These are phyloP conservation scores for Bucorvus abyssinicus DNA, from an alignment of 2,797 vertebrate species.

Conservation along the genomic window DNA sequence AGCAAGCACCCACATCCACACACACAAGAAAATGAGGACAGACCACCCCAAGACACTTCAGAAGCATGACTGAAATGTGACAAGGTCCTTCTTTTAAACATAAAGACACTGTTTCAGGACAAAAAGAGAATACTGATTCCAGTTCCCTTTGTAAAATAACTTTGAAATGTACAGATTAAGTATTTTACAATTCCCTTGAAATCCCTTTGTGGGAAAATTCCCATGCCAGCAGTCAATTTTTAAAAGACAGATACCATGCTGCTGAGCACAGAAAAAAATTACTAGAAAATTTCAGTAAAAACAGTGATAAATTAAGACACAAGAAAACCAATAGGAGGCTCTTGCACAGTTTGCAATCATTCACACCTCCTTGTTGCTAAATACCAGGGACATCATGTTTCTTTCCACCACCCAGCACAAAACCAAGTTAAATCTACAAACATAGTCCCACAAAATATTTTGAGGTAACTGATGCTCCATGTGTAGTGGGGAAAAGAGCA, in stretches of 20 bases:
- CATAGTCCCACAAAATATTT: not conserved
- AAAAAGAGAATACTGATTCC: not conserved
- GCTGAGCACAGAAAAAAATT: not conserved
- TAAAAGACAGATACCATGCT: not conserved
- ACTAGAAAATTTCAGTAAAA: not conserved
- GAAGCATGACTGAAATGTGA: not conserved
- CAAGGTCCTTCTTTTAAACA: not conserved
- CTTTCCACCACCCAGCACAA: not conserved
- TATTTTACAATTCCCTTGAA: not conserved
- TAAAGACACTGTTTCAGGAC: not conserved
- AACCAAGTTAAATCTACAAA: not conserved
- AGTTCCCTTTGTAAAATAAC: not conserved
- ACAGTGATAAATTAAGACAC: not conserved
- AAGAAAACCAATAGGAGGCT: not conserved
- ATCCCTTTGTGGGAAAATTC: not conserved
- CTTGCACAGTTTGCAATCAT: not conserved
- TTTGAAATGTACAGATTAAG: not conserved
- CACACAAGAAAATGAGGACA: not conserved
- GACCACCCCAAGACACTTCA: not conserved
- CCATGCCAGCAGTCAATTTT: not conserved
- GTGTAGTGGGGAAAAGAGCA: not conserved
- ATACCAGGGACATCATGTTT: not conserved
- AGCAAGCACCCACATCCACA: not conserved
- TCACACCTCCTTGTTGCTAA: not conserved
- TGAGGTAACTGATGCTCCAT: not conserved